Evolutionary conservation across 2,797 vertebrate species (phyloP).

Genomic region (Typhlichthys eigenmanni): DNA sequence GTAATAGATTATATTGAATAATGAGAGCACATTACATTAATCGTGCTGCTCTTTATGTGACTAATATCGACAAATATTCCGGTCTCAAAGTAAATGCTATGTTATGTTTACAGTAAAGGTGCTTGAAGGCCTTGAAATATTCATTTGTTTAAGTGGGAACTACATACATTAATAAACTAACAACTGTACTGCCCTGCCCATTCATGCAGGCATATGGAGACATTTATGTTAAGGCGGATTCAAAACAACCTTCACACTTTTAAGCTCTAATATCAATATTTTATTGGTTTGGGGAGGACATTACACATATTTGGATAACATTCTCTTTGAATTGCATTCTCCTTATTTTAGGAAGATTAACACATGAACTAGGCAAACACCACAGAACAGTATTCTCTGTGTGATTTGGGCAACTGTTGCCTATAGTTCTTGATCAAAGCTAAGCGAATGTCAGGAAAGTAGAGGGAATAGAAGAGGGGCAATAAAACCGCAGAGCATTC

Average conservation of each 20-base stretch:
- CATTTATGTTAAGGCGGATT: neutral
- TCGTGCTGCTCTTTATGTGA: neutral
- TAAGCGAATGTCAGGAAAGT: conserved; percentile 11
- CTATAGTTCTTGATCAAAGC: conserved; percentile 23
- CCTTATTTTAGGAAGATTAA: neutral
- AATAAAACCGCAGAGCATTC: conserved; percentile 50
- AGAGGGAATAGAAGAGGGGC: conserved; percentile 23
- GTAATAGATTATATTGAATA: conserved; percentile 1
- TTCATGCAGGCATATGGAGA: conserved; percentile 1
- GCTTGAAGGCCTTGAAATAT: neutral
- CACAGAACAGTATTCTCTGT: conserved; percentile 9
- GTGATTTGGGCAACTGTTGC: conserved; percentile 18
- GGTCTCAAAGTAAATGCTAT: neutral
- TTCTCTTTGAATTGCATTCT: neutral
- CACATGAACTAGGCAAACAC: neutral
- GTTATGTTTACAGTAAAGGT: neutral
- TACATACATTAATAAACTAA: neutral
- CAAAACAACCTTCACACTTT: conserved; percentile 5
- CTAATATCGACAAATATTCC: neutral
- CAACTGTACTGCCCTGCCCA: neutral
- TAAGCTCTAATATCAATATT: conserved; percentile 8
- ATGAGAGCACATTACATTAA: conserved; percentile 3
- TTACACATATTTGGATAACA: neutral
- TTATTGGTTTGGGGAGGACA: neutral
- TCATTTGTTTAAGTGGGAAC: conserved; percentile 8